Base-by-base conservation (phyloP, 2,888 invertebrate genomes). In the Adineta ricciae region DNA sequence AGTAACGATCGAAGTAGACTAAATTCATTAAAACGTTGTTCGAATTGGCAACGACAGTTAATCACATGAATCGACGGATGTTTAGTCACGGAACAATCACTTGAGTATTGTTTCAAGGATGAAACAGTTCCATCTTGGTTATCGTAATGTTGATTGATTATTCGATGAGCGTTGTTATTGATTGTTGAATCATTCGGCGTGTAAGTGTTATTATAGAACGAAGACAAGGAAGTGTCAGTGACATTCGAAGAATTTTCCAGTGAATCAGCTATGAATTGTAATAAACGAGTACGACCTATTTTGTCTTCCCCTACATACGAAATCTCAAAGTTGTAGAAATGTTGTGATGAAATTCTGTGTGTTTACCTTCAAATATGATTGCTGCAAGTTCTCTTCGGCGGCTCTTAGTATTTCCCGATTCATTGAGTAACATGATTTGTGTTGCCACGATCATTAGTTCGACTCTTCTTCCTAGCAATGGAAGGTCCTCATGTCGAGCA, bases 361-460 rank as follows among this genome's bases (percentile, higher is more conserved):
- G 19, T 32, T 64, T 32, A 64, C 78, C 78, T 78, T 78, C 78
- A 24, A 78, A 78, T 2, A 78, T 78, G n/a, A 78, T 41, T 9
- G 78, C 78, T 41, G 78, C 24, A 24, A 78, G n/a, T 36, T 38
- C 38, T 78, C 38, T 7, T n/a, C 41, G 78, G 38, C 41, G 36
- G 14, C 41, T n/a, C 41, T 1, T 24, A 41, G n/a, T 41, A 41
- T 38, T n/a, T 41, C 11, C 41, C 14, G 78, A n/a, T 78, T 78
- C 78, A 78, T 78, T n/a, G 4, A 78, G n/a, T 78, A 78, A 41
- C 38, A 38, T 78, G 9, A 78, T 78, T 78, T 78, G 78, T 41
- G 78, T 21, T 41, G 78, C 78, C 38, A 78, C 78, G 41, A 41
- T 78, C 78, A 78, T 78, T 41, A 78, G n/a, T 78, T 78, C 78